phyloP scores from a whole-genome alignment of 2,797 vertebrate species.

The Synaphobranchus kaupii region DNA sequence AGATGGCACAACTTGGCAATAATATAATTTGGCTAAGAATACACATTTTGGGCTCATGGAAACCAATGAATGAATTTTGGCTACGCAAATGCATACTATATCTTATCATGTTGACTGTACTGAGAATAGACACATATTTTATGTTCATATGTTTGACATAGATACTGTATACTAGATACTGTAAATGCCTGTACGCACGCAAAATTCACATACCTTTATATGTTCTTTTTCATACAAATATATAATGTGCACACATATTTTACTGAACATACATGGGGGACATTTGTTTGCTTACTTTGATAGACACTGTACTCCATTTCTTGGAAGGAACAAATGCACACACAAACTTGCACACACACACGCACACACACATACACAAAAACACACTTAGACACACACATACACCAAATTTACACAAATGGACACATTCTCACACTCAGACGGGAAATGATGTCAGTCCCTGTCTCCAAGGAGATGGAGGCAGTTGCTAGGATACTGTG shows the following conservation, averaged over 20 bases:
- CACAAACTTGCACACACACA: conserved; percentile 33
- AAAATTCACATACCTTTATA: not conserved
- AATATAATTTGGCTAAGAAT: conserved; percentile 23
- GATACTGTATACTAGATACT: not conserved
- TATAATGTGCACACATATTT: not conserved
- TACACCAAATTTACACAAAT: conserved; percentile 59
- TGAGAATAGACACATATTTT: not conserved
- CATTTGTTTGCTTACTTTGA: not conserved
- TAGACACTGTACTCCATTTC: not conserved
- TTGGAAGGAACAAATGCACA: not conserved
- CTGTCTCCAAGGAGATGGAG: conserved; percentile 81
- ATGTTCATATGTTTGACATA: not conserved
- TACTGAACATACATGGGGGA: not conserved
- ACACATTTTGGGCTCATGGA: conserved; percentile 22
- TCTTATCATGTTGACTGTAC: not conserved
- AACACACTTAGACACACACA: conserved; percentile 38
- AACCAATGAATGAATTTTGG: conserved; percentile 19
- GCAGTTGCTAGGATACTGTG: conserved; percentile 83
- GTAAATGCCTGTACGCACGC: not conserved
- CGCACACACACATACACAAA: conserved; percentile 45
- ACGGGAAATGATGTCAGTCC: conserved; percentile 77
- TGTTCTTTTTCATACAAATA: not conserved
- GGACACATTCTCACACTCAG: conserved; percentile 71
- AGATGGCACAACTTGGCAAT: conserved; percentile 35
- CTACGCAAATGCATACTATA: not conserved